phyloP scores from a whole-genome alignment of 2,797 vertebrate genomes.

The Lithobates pipiens region DNA sequence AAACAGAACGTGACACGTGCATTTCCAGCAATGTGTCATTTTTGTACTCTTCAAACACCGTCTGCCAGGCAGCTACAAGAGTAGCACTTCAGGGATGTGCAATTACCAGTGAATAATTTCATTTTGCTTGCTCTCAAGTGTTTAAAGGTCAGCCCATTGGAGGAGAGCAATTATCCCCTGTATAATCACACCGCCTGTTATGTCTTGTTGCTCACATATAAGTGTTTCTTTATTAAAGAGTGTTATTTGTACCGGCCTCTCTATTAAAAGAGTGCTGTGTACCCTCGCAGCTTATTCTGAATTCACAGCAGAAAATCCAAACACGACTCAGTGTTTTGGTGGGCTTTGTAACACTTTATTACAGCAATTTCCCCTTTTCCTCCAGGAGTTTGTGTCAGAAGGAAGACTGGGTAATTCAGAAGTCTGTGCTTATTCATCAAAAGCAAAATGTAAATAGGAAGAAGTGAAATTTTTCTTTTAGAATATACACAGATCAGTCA shows the following conservation, averaged over 20 bases:
- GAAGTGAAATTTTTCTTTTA: neutral
- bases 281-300: neutral
- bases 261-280: conserved; percentile 11
- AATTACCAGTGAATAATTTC: conserved; percentile 55
- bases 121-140: conserved; percentile 44
- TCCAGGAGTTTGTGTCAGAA: neutral
- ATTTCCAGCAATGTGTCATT: conserved; percentile 34
- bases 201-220: conserved; percentile 34
- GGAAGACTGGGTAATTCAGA: neutral
- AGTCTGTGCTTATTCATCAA: neutral
- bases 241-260: conserved; percentile 26
- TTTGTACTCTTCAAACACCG: conserved; percentile 35
- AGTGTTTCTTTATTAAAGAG: conserved; percentile 31
- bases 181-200: conserved; percentile 37
- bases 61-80: conserved; percentile 35
- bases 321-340: neutral
- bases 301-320: neutral
- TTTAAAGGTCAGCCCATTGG: conserved; percentile 43
- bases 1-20: conserved; percentile 22
- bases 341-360: neutral
- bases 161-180: conserved; percentile 39
- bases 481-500: neutral
- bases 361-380: neutral
- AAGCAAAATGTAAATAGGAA: neutral
- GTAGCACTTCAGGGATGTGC: conserved; percentile 44